phyloP scores from a whole-genome alignment of 2,797 vertebrate genomes.

The Lates japonicus region DNA sequence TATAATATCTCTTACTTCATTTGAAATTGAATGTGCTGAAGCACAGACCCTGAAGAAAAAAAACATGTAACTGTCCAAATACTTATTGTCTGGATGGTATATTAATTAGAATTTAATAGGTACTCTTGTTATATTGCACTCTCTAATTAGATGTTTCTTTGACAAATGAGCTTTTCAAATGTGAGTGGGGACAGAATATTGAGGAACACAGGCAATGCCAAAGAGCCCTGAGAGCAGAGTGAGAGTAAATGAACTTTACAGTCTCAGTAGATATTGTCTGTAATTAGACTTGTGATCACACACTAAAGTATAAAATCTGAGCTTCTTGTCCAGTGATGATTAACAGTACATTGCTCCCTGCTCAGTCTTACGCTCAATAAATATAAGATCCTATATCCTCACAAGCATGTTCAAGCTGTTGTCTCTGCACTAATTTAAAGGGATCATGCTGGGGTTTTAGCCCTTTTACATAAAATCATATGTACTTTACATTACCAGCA shows the following conservation, averaged over 20 bases:
- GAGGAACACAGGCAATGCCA: conserved; percentile 38
- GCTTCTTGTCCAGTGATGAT: background rate
- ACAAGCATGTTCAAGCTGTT: background rate
- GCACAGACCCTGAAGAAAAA: background rate
- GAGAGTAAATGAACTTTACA: conserved; percentile 29
- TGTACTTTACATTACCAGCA: background rate
- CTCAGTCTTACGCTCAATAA: conserved; percentile 17
- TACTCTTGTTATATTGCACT: conserved; percentile 21
- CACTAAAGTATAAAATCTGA: conserved; percentile 3
- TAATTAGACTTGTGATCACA: conserved; percentile 36
- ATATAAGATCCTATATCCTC: background rate
- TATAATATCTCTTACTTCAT: background rate
- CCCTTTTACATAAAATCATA: background rate
- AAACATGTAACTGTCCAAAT: background rate
- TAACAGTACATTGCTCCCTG: background rate
- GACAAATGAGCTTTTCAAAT: conserved; percentile 49
- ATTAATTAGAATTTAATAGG: conserved; percentile 50
- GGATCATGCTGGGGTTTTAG: background rate
- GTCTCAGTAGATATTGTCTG: conserved; percentile 29
- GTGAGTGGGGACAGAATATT: conserved; percentile 33
- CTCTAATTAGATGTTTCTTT: conserved; percentile 60
- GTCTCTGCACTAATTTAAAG: conserved; percentile 17
- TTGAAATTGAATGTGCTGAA: background rate
- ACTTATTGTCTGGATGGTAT: background rate
- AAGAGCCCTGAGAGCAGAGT: conserved; percentile 21